phyloP scores from a whole-genome alignment of 2,797 vertebrate species.

The Pelobates cultripes region DNA sequence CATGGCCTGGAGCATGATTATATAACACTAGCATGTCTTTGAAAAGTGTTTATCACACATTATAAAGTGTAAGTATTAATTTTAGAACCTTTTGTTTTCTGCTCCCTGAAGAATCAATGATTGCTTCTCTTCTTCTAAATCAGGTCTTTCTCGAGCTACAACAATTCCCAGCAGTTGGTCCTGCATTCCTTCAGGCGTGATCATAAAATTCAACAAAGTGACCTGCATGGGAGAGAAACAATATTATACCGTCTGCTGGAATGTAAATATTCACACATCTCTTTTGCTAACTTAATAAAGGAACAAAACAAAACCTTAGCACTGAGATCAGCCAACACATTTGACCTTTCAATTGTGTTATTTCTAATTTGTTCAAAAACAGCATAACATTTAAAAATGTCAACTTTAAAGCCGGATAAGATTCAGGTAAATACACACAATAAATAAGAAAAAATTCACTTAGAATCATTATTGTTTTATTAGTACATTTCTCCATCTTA shows the following conservation, averaged over 20 bases:
- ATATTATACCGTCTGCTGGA: neutral
- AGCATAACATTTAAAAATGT: constrained; percentile 36
- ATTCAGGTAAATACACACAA: constrained; percentile 12
- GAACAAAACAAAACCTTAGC: constrained; percentile 26
- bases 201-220: constrained; percentile 90
- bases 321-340: neutral
- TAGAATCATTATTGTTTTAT: neutral
- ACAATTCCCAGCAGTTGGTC: constrained; percentile 92
- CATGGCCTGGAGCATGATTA: neutral
- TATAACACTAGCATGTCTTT: neutral
- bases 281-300: constrained; percentile 23
- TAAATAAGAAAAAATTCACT: constrained; percentile 5
- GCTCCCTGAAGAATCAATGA: constrained; percentile 86
- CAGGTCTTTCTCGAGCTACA: constrained; percentile 86
- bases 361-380: constrained; percentile 46
- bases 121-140: constrained; percentile 90
- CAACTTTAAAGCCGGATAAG: constrained; percentile 36
- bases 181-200: constrained; percentile 88
- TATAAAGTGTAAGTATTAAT: neutral
- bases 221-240: constrained; percentile 71
- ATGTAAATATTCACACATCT: constrained; percentile 14
- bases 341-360: constrained; percentile 41
- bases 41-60: neutral
- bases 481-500: too few species aligned
- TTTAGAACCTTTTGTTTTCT: constrained; percentile 85